A percentile compares a stretch with the other conserved stretches of the same genome.
Conservation (phyloP, 2,113 vertebrate genomes). For the Poeciliopsis occidentalis region DNA sequence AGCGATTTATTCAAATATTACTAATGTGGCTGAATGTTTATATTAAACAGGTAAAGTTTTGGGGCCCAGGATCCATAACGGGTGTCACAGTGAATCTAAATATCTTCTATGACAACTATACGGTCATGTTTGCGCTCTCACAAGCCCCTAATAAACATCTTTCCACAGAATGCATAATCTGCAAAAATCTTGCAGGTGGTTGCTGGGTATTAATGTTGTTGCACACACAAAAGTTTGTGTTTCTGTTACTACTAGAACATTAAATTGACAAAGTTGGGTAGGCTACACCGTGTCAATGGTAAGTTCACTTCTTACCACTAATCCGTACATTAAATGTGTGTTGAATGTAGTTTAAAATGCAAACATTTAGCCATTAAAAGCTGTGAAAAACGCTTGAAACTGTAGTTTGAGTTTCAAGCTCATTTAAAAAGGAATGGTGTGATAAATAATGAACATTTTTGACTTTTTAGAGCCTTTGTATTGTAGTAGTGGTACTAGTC, state of each 20-base stretch:
- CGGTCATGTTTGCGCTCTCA: not conserved
- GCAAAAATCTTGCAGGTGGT: constrained; percentile 76
- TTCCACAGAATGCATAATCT: constrained; percentile 31
- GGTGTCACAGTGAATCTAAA: constrained; percentile 86
- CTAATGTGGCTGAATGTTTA: not conserved
- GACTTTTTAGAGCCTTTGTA: not conserved
- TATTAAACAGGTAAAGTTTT: constrained; percentile 69
- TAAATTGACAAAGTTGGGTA: too few relatives aligned
- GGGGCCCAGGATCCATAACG: constrained; percentile 96
- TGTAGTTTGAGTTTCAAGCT: not conserved
- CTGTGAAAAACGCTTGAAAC: not conserved
- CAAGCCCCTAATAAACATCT: constrained; percentile 12
- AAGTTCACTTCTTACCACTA: not conserved
- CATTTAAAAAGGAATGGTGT: not conserved
- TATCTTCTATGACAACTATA: not conserved
- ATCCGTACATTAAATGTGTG: not conserved
- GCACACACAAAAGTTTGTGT: not conserved
- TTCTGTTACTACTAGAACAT: not conserved
- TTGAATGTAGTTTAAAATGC: too few relatives aligned
- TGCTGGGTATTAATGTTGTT: constrained; percentile 58
- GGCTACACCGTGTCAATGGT: too few relatives aligned
- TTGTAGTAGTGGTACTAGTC: not conserved
- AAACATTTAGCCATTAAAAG: not conserved
- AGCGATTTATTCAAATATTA: not conserved
- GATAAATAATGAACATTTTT: not conserved